These are phyloP conservation scores for Apodemia mormo DNA, from an alignment of 2,888 invertebrate genomes.

Conservation along the genomic window DNA sequence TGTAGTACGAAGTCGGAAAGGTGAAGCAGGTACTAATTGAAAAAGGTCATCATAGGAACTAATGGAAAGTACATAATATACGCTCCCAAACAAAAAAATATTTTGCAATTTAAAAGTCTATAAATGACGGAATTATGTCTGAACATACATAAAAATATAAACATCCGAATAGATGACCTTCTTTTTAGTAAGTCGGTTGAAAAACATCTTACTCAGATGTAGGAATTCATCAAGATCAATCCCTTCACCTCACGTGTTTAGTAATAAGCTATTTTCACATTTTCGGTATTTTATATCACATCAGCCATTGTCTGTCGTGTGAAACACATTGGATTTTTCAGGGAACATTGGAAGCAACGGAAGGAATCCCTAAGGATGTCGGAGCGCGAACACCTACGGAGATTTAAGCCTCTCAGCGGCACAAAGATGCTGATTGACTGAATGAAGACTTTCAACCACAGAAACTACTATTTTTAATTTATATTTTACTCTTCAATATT, in stretches of 20 bases:
- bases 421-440: constrained; percentile 5
- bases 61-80: too few relatives aligned
- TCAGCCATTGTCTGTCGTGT: constrained; percentile 42
- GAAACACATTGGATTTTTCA: constrained; percentile 68
- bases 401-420: constrained; percentile 59
- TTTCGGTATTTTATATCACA: constrained; percentile 42
- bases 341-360: constrained; percentile 46
- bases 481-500: too few relatives aligned
- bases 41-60: too few relatives aligned
- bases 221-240: constrained; percentile 37
- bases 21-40: too few relatives aligned
- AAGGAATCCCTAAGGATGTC: constrained; percentile 64
- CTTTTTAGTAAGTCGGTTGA: background rate
- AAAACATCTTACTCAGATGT: constrained; percentile 17
- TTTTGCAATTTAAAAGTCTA: too few relatives aligned
- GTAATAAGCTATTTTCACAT: constrained; percentile 40
- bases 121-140: too few relatives aligned
- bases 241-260: constrained; percentile 33
- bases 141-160: too few relatives aligned
- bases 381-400: constrained; percentile 49
- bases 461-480: too few relatives aligned
- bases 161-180: too few relatives aligned
- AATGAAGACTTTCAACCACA: background rate
- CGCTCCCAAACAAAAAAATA: too few relatives aligned
- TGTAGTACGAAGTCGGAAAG: too few relatives aligned